A percentile compares a stretch with the other conserved stretches of the same genome.
These are phyloP conservation scores for Muraenolepis orangiensis DNA, from an alignment of 2,797 vertebrate genomes.

Conservation along the genomic window DNA sequence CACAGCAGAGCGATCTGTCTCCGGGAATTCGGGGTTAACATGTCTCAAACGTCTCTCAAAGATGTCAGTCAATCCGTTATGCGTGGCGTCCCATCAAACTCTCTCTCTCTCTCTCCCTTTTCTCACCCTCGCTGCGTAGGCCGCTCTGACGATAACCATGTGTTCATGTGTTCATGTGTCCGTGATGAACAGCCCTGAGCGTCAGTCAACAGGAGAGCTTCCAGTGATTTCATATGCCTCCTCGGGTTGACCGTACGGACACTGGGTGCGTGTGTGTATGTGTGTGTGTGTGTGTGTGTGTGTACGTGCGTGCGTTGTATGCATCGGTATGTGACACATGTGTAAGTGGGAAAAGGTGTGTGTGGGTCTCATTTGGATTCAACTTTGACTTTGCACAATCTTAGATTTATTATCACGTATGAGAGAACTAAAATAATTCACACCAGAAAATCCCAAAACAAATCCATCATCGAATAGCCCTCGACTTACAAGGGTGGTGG, in stretches of 20 bases:
- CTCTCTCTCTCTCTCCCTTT: conserved; percentile 8
- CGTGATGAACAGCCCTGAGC: not conserved
- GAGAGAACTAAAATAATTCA: not conserved
- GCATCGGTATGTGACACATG: not conserved
- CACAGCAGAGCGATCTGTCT: too few relatives aligned
- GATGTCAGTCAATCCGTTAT: not conserved
- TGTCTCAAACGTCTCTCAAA: not conserved
- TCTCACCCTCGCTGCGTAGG: not conserved
- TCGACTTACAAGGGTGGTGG: too few relatives aligned
- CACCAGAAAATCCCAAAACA: too few relatives aligned
- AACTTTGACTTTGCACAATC: conserved; percentile 9
- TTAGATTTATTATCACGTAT: not conserved
- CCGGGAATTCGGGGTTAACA: conserved; percentile 2
- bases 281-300: not conserved
- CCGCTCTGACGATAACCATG: not conserved
- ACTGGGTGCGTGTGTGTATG: not conserved
- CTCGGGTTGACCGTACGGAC: not conserved
- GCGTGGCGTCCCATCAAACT: conserved; percentile 7
- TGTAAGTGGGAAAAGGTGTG: not conserved
- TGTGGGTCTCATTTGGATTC: conserved; percentile 3
- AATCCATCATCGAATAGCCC: too few relatives aligned
- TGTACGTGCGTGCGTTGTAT: not conserved
- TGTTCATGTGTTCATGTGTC: not conserved
- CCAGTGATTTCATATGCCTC: not conserved
- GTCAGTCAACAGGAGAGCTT: conserved; percentile 4